phyloP scores from a whole-genome alignment of 2,113 vertebrate genomes.

The Thomomys bottae region DNA sequence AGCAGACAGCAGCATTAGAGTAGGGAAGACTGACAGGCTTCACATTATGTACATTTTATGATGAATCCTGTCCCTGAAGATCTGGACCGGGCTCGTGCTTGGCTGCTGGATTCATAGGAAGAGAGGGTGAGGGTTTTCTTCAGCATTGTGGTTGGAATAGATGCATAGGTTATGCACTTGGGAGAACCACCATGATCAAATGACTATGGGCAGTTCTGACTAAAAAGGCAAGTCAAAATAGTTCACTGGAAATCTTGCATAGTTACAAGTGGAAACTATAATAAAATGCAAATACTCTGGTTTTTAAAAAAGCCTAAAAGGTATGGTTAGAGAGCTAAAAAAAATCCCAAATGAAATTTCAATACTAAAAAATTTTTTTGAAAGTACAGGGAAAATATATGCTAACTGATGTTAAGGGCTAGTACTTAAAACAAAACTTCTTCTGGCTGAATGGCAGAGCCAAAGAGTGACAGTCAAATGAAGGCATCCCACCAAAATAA shows the following conservation, averaged over 20 bases:
- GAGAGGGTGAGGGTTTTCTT: neutral
- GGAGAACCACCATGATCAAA: neutral
- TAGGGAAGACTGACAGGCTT: neutral
- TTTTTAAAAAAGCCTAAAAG: constrained; percentile 31
- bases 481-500: neutral
- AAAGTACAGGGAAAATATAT: constrained; percentile 24
- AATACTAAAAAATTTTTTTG: constrained; percentile 53
- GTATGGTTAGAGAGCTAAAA: constrained; percentile 43
- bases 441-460: neutral
- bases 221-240: constrained; percentile 44
- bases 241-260: constrained; percentile 49
- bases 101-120: neutral
- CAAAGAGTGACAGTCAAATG: neutral
- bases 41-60: neutral
- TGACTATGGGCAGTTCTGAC: constrained; percentile 46
- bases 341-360: constrained; percentile 45
- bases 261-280: constrained; percentile 36
- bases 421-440: constrained; percentile 26
- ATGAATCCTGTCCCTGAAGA: neutral
- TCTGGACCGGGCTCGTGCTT: neutral
- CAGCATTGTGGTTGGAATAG: neutral
- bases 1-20: neutral
- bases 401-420: neutral
- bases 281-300: constrained; percentile 56
- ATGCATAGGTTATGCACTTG: neutral